Conservation (phyloP, 1,140 invertebrate genomes). For the Zaprionus tsacasi region DNA sequence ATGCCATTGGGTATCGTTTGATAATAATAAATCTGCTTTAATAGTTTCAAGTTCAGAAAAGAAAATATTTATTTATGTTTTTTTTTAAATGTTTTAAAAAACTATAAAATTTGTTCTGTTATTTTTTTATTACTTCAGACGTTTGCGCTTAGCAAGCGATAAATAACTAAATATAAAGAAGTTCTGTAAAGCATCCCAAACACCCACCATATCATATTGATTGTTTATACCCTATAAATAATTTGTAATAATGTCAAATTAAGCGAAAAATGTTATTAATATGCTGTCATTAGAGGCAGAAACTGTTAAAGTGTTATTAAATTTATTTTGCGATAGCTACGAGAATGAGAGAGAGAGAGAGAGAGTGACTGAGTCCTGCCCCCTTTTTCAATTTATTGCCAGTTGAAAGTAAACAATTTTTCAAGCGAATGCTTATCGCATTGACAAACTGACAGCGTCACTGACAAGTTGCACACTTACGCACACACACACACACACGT, state of each 20-base stretch:
- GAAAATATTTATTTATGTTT: too few species aligned
- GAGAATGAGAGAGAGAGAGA: background rate
- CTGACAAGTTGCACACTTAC: constrained; percentile 52
- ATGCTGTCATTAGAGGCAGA: constrained; percentile 22
- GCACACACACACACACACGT: constrained; percentile 23
- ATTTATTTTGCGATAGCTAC: too few species aligned
- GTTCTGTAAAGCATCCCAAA: background rate
- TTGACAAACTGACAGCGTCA: constrained; percentile 59
- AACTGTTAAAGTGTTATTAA: constrained; percentile 54
- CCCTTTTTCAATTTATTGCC: constrained; percentile 57
- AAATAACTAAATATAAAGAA: too few species aligned
- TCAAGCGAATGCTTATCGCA: constrained; percentile 64
- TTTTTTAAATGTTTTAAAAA: too few species aligned
- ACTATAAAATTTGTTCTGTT: too few species aligned
- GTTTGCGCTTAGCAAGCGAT: too few species aligned
- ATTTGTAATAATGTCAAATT: background rate
- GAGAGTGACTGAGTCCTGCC: background rate
- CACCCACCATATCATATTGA: background rate
- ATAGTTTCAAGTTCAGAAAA: too few species aligned
- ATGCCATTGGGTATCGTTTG: too few species aligned
- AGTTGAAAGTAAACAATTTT: constrained; percentile 53
- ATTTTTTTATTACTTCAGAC: too few species aligned
- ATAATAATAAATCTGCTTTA: too few species aligned
- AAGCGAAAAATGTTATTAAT: constrained; percentile 3
- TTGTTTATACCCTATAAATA: background rate